Evolutionary conservation across 2,888 invertebrate genomes (phyloP), one percentile per base, ranked within the genome.

Genomic region (Eurytoma adleriae): DNA sequence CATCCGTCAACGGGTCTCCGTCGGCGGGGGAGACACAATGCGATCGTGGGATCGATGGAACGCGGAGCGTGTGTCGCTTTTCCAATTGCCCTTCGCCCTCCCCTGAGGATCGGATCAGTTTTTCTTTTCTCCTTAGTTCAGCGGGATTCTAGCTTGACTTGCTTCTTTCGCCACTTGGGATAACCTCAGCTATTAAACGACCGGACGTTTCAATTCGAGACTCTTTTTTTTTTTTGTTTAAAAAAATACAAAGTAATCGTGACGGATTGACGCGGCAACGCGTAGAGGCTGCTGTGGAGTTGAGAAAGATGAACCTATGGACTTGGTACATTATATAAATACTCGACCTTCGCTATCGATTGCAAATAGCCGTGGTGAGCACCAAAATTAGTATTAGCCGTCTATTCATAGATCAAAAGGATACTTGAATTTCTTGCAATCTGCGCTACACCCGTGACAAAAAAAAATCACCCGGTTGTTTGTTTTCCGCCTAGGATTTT

Each of bases 1-100:
- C 68, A 67, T 75, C 67, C 68, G 67, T 75, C 68, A 59, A 52
- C 68, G 67, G 20, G 56, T 66, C 73, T 72, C n/a, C 52, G 72
- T 72, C 48, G 27, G 12, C n/a, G 56, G 14, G 54, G 54, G 10
- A 40, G 13, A 20, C 10, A 24, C 24, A 16, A 3, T 5, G 16
- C 24, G 13, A 30, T 7, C 54, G 4, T n/a, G 24, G 66, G 69
- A 69, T 76, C 76, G 62, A 76, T 76, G 56, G 62, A 69, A 62
- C 48, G 68, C 14, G 68, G 18, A 68, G 56, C 76, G 69, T 64
- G 64, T 18, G 52, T 54, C 16, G 67, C 67, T 57, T 68, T 59
- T 27, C 67, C n/a, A 57, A 75, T 75, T 57, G 69, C 68, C 20
- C 57, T 76, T 76, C 30, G n/a, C n/a, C 69, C 61, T 76, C 16